Percentiles rank a stretch among this genome's conserved stretches.
Evolutionary conservation across 2,113 vertebrate species (phyloP).

Genomic region (Oceanites oceanicus): DNA sequence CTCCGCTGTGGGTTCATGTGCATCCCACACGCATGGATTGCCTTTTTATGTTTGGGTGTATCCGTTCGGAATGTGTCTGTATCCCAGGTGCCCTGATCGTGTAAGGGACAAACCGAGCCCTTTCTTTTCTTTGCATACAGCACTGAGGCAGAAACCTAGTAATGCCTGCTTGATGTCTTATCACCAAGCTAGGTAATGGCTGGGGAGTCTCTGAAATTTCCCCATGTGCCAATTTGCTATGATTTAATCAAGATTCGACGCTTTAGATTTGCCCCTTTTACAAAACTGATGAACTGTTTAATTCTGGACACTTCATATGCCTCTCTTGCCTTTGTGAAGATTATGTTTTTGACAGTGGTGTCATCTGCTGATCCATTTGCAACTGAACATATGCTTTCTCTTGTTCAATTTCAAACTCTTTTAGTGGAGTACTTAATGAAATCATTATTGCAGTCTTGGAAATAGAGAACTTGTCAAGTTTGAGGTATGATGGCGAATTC

Average conservation of each 20-base stretch:
- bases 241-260: not conserved
- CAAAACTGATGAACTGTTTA: not conserved
- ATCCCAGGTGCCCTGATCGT: not conserved
- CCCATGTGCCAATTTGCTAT: not conserved
- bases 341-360: not conserved
- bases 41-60: not conserved
- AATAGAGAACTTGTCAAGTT: not conserved
- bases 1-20: slow-evolving; percentile 8
- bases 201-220: not conserved
- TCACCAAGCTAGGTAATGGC: not conserved
- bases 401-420: not conserved
- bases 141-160: not conserved
- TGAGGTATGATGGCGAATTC: not conserved
- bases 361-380: not conserved
- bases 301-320: not conserved
- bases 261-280: not conserved
- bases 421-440: not conserved
- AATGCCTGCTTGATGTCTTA: not conserved
- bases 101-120: not conserved
- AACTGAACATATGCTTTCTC: not conserved
- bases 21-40: not conserved
- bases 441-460: not conserved
- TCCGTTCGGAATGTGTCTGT: not conserved
- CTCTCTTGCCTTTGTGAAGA: not conserved
- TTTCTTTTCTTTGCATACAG: not conserved